Base-by-base conservation (phyloP, 2,888 invertebrate species). In the Athetis lepigone region DNA sequence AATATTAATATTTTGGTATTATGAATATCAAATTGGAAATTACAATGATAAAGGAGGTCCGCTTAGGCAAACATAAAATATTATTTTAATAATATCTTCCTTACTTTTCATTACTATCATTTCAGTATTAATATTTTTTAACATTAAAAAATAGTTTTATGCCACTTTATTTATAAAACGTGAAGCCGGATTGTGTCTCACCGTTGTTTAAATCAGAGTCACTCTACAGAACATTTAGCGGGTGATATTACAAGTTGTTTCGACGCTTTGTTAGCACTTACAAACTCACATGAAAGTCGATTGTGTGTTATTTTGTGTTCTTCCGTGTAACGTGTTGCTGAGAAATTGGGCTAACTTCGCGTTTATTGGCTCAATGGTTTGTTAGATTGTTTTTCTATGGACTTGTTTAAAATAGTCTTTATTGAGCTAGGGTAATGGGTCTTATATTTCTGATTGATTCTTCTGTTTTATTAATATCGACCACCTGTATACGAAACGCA, bases 251-350 rank as follows among this genome's bases (percentile, higher is more conserved):
- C 85, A 84, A 78, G 77, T 78, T 81, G 86, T 88, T 88, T 88
- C 90, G 89, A 87, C 86, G 84, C 33, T 85, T 87, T 85, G 86
- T 92, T 92, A 91, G 87, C 93, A 91, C 90, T 90, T 89, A 88
- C 88, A 80, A 77, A 80, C 76, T 75, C 70, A 70, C 74, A 80
- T 61, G 81, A 80, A 81, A 81, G 77, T 70, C 69, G 79, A 79
- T 75, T 73, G 64, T 55, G 40, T 57, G 55, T 61, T 70, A 51
- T 42, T 73, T 52, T 8, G 18, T 54, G 51, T 43, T 71, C 52
- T 75, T 77, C 69, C 70, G 64, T 79, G 75, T 82, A 78, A 65
- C 58, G n/a, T n/a, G n/a, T n/a, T n/a, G n/a, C 25, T 55, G 69
- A 54, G 45, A 67, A 77, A 74, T 69, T 55, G 37, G 71, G 74